phyloP scores from a whole-genome alignment of 2,888 invertebrate species.

The Dolichopus griseipennis region DNA sequence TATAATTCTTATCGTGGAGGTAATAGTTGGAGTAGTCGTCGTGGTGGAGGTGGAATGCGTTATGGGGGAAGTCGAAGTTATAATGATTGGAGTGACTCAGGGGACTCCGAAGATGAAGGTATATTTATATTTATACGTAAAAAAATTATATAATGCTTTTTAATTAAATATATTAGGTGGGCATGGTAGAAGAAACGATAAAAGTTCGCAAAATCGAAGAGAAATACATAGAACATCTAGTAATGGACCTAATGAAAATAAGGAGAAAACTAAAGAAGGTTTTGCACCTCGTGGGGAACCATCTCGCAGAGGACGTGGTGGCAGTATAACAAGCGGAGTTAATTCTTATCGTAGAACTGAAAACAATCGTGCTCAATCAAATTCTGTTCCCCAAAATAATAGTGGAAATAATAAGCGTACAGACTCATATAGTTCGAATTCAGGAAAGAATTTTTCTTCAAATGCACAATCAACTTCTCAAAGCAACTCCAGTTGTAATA shows the following conservation, averaged over 20 bases:
- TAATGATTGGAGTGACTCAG: slow-evolving; percentile 52
- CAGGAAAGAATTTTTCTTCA: slow-evolving; percentile 8
- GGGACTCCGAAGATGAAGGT: slow-evolving; percentile 62
- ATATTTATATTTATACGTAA: slow-evolving; percentile 30
- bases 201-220: slow-evolving; percentile 27
- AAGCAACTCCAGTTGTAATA: neutral
- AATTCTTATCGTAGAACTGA: slow-evolving; percentile 42
- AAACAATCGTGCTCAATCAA: slow-evolving; percentile 31
- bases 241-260: slow-evolving; percentile 14
- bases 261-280: slow-evolving; percentile 49
- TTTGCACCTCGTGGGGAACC: slow-evolving; percentile 85
- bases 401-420: slow-evolving; percentile 47
- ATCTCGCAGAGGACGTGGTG: slow-evolving; percentile 73
- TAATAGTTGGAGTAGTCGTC: slow-evolving; percentile 37
- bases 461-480: neutral
- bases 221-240: neutral
- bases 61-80: slow-evolving; percentile 35
- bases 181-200: slow-evolving; percentile 47
- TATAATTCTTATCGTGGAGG: slow-evolving; percentile 46
- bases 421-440: slow-evolving; percentile 34
- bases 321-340: slow-evolving; percentile 46
- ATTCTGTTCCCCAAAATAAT: slow-evolving; percentile 41
- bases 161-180: slow-evolving; percentile 20
- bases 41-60: slow-evolving; percentile 39
- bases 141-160: too few species aligned